Evolutionary conservation across 2,888 invertebrate species (phyloP), one percentile per base, ranked within the genome.

Genomic region (Sceliomorpha sp.): DNA sequence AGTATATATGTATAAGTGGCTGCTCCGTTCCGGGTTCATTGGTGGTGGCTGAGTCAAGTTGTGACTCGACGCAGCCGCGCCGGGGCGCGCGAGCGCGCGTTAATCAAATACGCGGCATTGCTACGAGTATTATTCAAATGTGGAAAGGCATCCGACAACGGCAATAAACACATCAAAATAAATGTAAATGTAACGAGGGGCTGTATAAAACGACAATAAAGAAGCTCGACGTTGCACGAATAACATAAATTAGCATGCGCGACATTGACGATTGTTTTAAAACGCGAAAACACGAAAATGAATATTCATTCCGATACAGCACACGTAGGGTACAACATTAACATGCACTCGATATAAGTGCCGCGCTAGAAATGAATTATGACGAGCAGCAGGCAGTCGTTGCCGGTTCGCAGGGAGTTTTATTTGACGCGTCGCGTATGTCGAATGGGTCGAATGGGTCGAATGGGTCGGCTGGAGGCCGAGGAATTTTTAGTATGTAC

Each of bases 401-500:
- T 40, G 37, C 24, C 44, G 59, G 59, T 26, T 50, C 26, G 39
- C 47, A 27, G 69, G 67, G 64, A 69, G 70, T 74, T 74, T 76
- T 73, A 75, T 74, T 70, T 71, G 73, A 68, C 72, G 70, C 60
- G 59, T 37, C 62, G 60, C 75, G 75, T 78, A 75, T 73, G 76
- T 72, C 75, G 73, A 76, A 77, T 58, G 70, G 77, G 75, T 77
- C 56, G 72, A 60, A 42, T 44, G 32, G 37, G 76, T 72, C 75
- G 73, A 76, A 77, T 58, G 70, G 77, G 75, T 77, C 56, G 72
- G 62, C 45, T 44, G 32, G 37, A 48, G 66, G 48, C 44, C 40
- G 51, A 53, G 60, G 55, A 58, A 62, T 69, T 73, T 77, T 83
- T 81, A 79, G 79, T 83, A 85, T 85, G 85, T 77, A 78, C 74